A percentile compares a stretch with the other conserved stretches of the same genome.
These are phyloP conservation scores for Idaea dimidiata DNA, from an alignment of 2,888 invertebrate genomes.

Conservation along the genomic window DNA sequence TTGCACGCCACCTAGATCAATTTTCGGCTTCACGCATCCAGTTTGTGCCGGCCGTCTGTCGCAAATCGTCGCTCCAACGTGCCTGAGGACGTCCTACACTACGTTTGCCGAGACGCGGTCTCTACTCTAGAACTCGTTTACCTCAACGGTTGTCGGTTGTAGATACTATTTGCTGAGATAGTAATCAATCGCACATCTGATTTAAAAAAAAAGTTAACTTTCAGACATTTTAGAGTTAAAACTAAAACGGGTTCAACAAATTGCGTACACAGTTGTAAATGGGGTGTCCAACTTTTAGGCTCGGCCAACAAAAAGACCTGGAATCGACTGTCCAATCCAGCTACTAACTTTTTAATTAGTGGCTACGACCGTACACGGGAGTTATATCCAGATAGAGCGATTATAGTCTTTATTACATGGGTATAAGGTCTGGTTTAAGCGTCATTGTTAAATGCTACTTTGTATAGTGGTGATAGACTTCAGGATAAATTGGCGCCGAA, in stretches of 20 bases:
- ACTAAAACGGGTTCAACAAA: slow-evolving; percentile 21
- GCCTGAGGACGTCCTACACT: no score
- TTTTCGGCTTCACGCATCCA: no score
- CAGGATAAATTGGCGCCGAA: slow-evolving; percentile 1
- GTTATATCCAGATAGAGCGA: not conserved
- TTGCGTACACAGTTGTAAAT: slow-evolving; percentile 32
- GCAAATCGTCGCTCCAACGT: no score
- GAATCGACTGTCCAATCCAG: slow-evolving; percentile 33
- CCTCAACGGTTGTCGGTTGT: no score
- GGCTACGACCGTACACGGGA: slow-evolving; percentile 8
- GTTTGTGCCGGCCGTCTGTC: no score
- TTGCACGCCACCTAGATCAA: no score
- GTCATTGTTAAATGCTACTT: not conserved
- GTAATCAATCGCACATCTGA: no score
- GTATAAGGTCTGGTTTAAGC: not conserved
- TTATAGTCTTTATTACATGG: not conserved
- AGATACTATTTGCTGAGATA: no score
- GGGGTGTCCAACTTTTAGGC: slow-evolving; percentile 26
- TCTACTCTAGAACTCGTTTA: no score
- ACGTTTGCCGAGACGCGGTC: no score
- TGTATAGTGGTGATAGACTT: not conserved
- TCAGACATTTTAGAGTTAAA: slow-evolving; percentile 10
- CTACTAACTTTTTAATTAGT: slow-evolving; percentile 32
- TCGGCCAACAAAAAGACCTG: slow-evolving; percentile 29
- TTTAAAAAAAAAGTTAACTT: not conserved